Evolutionary conservation across 2,797 vertebrate genomes (phyloP).

Genomic region (Spheniscus humboldti): DNA sequence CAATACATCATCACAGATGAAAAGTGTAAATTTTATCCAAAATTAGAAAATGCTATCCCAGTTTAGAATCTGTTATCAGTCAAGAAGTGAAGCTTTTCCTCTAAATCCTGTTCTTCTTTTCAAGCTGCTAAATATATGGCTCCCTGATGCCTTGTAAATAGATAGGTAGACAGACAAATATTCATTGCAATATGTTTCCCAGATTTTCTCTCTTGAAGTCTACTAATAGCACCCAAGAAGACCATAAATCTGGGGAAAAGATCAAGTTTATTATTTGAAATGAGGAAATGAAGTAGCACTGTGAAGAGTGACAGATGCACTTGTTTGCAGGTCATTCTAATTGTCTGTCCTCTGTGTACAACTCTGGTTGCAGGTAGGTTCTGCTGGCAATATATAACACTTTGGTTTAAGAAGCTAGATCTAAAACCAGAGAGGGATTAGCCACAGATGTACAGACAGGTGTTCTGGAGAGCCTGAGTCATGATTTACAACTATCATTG

Average conservation of each 20-base stretch:
- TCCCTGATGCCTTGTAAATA: background rate
- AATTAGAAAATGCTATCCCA: background rate
- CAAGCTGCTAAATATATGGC: background rate
- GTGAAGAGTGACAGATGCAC: background rate
- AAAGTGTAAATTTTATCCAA: background rate
- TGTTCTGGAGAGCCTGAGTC: background rate
- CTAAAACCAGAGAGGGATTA: background rate
- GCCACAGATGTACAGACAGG: background rate
- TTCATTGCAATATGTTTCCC: background rate
- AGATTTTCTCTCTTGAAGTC: background rate
- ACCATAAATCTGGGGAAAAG: background rate
- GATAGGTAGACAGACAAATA: background rate
- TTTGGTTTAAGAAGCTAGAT: background rate
- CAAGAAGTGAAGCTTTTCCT: background rate
- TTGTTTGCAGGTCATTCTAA: background rate
- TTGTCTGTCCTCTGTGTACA: background rate
- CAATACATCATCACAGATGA: background rate
- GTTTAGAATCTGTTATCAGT: background rate
- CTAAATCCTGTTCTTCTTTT: background rate
- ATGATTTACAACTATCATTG: background rate
- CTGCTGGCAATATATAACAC: background rate
- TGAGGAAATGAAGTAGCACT: background rate
- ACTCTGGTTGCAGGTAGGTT: background rate
- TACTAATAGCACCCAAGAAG: background rate
- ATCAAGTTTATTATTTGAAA: background rate